Conservation (phyloP, 2,113 vertebrate species). For the Ciconia maguari region DNA sequence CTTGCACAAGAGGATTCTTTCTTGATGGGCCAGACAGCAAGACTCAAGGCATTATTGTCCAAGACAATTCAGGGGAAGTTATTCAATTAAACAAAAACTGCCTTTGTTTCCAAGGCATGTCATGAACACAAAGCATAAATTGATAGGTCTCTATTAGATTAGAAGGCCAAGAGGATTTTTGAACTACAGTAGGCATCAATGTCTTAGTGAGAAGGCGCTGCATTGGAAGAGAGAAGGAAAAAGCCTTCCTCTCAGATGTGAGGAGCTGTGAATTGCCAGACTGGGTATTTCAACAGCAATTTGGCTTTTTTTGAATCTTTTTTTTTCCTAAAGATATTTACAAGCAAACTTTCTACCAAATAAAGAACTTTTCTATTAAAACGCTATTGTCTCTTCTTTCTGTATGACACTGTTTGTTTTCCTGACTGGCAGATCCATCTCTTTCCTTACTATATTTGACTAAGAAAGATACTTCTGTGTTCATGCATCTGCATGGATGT, state of each 20-base stretch:
- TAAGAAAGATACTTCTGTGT: not conserved
- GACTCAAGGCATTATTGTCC: not conserved
- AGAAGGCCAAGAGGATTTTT: not conserved
- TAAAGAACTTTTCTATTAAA: not conserved
- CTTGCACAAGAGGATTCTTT: not conserved
- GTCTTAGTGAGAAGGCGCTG: not conserved
- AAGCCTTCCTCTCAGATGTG: not conserved
- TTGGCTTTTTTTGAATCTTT: not conserved
- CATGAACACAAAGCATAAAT: not conserved
- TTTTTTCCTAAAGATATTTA: not conserved
- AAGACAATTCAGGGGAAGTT: not conserved
- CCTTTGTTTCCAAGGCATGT: not conserved
- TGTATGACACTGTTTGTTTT: not conserved
- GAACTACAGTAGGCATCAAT: not conserved
- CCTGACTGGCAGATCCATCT: not conserved
- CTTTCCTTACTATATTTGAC: not conserved
- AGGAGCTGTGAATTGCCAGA: not conserved
- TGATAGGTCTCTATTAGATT: not conserved
- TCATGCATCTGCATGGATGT: not conserved
- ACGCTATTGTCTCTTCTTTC: not conserved
- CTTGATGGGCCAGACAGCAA: not conserved
- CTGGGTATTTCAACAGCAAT: not conserved
- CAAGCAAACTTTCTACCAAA: not conserved
- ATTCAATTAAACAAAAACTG: not conserved
- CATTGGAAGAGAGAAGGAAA: not conserved